phyloP scores from a whole-genome alignment of 1,140 invertebrate genomes.

The Nilaparvata lugens region DNA sequence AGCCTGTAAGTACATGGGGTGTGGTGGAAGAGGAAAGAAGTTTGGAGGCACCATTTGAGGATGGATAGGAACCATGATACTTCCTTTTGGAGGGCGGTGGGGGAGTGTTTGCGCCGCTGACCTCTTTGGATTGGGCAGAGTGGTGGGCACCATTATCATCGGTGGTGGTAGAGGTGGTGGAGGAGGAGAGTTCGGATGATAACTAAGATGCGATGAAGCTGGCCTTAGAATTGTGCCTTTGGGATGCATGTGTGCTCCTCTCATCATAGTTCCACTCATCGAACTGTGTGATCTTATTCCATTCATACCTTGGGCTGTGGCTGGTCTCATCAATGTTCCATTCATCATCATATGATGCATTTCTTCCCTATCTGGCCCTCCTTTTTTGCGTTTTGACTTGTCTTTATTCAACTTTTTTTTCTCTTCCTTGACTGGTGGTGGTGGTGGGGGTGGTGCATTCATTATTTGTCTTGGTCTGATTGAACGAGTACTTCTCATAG shows the following conservation, averaged over 20 bases:
- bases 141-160: constrained; percentile 27
- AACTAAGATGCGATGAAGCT: constrained; percentile 16
- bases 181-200: constrained; percentile 19
- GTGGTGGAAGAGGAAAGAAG: constrained; percentile 34
- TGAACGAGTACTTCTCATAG: constrained; percentile 55
- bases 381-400: constrained; percentile 29
- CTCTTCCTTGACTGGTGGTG: constrained; percentile 52
- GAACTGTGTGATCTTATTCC: constrained; percentile 23
- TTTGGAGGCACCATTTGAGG: constrained; percentile 25
- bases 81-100: constrained; percentile 28
- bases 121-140: constrained; percentile 26
- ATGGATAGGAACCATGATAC: constrained; percentile 19
- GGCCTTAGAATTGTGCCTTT: constrained; percentile 31
- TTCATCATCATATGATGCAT: constrained; percentile 36
- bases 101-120: constrained; percentile 29
- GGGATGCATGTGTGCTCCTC: constrained; percentile 36
- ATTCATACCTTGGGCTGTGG: constrained; percentile 4
- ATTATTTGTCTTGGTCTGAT: constrained; percentile 68
- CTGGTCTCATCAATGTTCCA: constrained; percentile 35
- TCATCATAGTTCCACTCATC: constrained; percentile 33
- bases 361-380: constrained; percentile 39
- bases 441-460: constrained; percentile 66
- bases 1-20: constrained; percentile 36
- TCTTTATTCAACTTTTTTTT: constrained; percentile 37
- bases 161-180: constrained; percentile 26